Evolutionary conservation across 2,888 invertebrate genomes (phyloP), one percentile per base, ranked within the genome.

Genomic region (Notodromas monacha): DNA sequence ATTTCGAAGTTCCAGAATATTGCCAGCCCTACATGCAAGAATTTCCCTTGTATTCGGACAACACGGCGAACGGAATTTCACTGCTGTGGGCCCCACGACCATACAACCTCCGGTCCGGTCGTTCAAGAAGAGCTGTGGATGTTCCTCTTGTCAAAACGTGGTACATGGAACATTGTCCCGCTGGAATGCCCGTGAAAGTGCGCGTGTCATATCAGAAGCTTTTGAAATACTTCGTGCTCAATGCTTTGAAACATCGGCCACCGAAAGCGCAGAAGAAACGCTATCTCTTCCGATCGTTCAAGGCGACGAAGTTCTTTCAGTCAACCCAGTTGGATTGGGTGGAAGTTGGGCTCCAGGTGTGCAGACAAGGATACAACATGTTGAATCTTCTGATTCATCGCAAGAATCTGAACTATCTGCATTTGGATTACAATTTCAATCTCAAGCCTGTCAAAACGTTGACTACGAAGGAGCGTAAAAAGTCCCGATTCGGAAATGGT

Each of bases 271-370:
- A 96, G 49, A 96, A 96, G 54, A 89, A 92, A 46, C 64, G 92
- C 61, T 89, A 89, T 45, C 55, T 96, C 28, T 96, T 96, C 63
- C 66, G 92, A 15, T 96, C 96, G 1, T 99, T 99, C 55, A 99
- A 99, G 51, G 77, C 89, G 0, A 99, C 96, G 1, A 99, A 99
- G 52, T 99, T 99, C 57, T 99, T 99, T 60, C 92, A 99, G 65
- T 84, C 84, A 0, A 99, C 96, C 1, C 86, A 86, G 1, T 55
- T 99, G 39, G 96, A 99, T 54, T 99, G 96, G 96, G 96, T 99
- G 2, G 96, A 99, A 52, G 89, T 86, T 8, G 96, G 96, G 3
- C 54, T 96, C 28, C 96, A 96, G 55, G 77, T 41, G 34, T 92
- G 96, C 47, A 62, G 92, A 1, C 96, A 99, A 51, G 96, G 96